Percentiles rank a stretch among this genome's conserved stretches.
Evolutionary conservation across 2,113 vertebrate genomes (phyloP).

Genomic region (Aspiorhynchus laticeps): DNA sequence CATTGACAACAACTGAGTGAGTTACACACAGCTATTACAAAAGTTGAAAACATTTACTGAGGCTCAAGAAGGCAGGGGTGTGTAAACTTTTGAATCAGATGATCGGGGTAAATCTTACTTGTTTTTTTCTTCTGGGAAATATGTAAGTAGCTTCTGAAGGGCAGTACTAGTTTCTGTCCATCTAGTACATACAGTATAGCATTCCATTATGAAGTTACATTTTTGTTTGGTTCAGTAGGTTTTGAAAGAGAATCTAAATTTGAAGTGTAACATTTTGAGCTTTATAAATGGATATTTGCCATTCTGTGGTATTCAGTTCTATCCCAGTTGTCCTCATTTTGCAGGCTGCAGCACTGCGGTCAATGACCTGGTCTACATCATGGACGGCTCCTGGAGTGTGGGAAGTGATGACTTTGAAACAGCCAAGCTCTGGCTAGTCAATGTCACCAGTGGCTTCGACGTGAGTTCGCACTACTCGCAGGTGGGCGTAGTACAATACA

Average conservation of each 20-base stretch:
- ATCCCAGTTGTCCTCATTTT: neutral
- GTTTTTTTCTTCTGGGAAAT: no score
- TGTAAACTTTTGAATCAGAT: neutral
- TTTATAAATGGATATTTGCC: neutral
- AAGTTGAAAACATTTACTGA: neutral
- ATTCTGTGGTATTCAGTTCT: neutral
- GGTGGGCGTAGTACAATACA: slow-evolving; percentile 81
- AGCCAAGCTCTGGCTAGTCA: slow-evolving; percentile 80
- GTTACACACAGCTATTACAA: neutral
- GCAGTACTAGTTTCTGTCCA: no score
- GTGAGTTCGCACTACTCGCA: slow-evolving; percentile 76
- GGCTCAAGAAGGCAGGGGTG: neutral
- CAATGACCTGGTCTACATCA: slow-evolving; percentile 81
- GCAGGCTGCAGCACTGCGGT: slow-evolving; percentile 81
- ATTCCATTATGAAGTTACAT: no score
- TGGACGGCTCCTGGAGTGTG: slow-evolving; percentile 83
- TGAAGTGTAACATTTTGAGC: neutral
- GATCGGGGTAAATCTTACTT: no score
- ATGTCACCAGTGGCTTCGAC: slow-evolving; percentile 80
- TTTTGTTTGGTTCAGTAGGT: no score
- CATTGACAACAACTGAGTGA: neutral
- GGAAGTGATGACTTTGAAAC: slow-evolving; percentile 75
- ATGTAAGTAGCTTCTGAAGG: neutral
- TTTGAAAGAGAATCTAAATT: neutral
- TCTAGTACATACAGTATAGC: no score